phyloP scores from a whole-genome alignment of 1,140 invertebrate genomes.

The Rhagoletis zephyria region DNA sequence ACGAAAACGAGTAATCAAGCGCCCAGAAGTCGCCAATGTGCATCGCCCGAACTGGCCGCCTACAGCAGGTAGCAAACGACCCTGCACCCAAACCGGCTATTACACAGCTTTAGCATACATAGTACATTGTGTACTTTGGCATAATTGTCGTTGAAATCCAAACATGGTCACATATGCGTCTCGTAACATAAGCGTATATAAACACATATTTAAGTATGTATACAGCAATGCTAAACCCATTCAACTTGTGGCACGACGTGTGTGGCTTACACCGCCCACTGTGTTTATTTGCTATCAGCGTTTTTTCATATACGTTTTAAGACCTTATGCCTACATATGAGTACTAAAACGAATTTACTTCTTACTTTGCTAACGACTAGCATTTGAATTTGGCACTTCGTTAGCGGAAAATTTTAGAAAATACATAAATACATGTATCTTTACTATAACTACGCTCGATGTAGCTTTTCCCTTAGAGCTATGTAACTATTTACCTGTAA shows the following conservation, averaged over 20 bases:
- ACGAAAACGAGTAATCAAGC: not conserved
- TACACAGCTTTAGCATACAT: not conserved
- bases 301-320: not conserved
- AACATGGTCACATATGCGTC: not conserved
- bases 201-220: not conserved
- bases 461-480: not conserved
- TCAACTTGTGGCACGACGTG: not conserved
- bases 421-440: not conserved
- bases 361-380: not conserved
- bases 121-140: not conserved
- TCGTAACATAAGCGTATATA: not conserved
- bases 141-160: slow-evolving; percentile 18
- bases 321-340: not conserved
- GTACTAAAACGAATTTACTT: not conserved
- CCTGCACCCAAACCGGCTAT: not conserved
- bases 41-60: too few species aligned
- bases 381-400: slow-evolving; percentile 8
- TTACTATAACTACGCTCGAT: not conserved
- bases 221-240: not conserved
- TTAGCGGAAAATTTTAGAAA: not conserved
- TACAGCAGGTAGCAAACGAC: not conserved
- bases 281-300: not conserved
- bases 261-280: slow-evolving; percentile 16
- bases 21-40: not conserved
- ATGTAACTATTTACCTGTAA: not conserved